Evolutionary conservation across 53 echinoderm and acorn worm species (phyloP), one percentile per base, ranked within the genome.

Genomic region (Echinometra lucunter): DNA sequence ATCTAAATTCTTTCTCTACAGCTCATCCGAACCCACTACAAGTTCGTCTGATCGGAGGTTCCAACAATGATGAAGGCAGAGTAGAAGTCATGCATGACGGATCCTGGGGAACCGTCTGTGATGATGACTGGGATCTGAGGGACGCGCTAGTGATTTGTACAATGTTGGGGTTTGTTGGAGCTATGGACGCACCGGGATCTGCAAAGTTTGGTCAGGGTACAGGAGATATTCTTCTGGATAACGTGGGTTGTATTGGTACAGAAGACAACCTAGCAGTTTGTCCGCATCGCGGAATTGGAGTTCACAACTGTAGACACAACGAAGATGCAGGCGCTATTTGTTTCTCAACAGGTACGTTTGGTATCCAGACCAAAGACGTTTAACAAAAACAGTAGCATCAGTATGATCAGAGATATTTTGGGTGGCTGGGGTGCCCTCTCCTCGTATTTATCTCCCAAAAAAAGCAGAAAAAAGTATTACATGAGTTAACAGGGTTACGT

Each of bases 121-220:
- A 53, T 55, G 88, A 53, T 19, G 17, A 18, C 4, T 88, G 88
- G 88, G 88, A 88, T 88, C 34, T 88, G 25, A 57, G 15, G 15
- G 88, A 88, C 6, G 88, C 55, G 34, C 28, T 3, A 56, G 88
- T 88, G 30, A 32, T 88, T 4, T 88, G 88, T 17, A 28, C 55
- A 55, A 53, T 55, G 53, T 56, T 88, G 17, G 88, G 88, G 28
- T 88, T 55, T 21, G 55, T 55, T 3, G 49, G 28, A 19, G 55
- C 56, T 1, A 15, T 57, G 28, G 53, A 12, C 13, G 88, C 88
- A 30, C 55, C n/a, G 1, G 44, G 4, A 4, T 44, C 23, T 32
- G 44, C 91, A 4, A 37, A 82, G 37, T 95, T 92, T 92, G 91
- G 91, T 21, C 58, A 56, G 45, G 95, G 95, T 6, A 58, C 91